Percentiles rank a stretch among this genome's conserved stretches.
Evolutionary conservation across 2,888 invertebrate species (phyloP).

Genomic region (Acanthococcus lagerstroemiae): DNA sequence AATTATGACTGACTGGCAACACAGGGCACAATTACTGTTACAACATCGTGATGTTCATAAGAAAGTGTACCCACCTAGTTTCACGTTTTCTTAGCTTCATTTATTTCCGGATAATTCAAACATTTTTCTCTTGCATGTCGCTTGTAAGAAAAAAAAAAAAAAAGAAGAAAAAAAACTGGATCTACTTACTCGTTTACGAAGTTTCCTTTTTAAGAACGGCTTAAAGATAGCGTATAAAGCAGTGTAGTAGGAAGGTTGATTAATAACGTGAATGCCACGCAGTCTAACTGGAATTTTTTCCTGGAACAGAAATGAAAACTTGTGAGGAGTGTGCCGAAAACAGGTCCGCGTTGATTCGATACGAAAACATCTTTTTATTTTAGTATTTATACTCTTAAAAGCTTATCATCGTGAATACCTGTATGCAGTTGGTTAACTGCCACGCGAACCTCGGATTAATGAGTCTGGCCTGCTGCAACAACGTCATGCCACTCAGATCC

Average conservation of each 20-base stretch:
- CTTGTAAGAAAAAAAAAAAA: too few species aligned
- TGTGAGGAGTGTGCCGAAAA: background rate
- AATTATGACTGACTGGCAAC: too few species aligned
- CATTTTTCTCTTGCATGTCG: too few species aligned
- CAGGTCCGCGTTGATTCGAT: too few species aligned
- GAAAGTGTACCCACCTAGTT: background rate
- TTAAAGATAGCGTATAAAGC: constrained; percentile 38
- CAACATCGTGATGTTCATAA: too few species aligned
- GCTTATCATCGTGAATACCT: constrained; percentile 35
- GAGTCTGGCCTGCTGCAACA: constrained; percentile 36
- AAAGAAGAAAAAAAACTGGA: background rate
- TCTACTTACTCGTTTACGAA: constrained; percentile 39
- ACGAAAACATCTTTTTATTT: background rate
- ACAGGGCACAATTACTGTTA: too few species aligned
- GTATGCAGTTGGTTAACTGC: constrained; percentile 37
- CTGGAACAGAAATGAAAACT: constrained; percentile 38
- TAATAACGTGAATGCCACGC: constrained; percentile 37
- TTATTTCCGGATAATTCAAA: background rate
- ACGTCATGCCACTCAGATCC: constrained; percentile 35
- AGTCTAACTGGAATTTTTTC: constrained; percentile 40
- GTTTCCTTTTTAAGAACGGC: constrained; percentile 40
- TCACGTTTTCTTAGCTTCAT: background rate
- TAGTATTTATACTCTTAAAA: background rate
- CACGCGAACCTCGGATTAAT: constrained; percentile 36
- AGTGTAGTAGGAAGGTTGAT: constrained; percentile 38